Evolutionary conservation across 2,888 invertebrate species (phyloP).

Genomic region (Germaria angustata): DNA sequence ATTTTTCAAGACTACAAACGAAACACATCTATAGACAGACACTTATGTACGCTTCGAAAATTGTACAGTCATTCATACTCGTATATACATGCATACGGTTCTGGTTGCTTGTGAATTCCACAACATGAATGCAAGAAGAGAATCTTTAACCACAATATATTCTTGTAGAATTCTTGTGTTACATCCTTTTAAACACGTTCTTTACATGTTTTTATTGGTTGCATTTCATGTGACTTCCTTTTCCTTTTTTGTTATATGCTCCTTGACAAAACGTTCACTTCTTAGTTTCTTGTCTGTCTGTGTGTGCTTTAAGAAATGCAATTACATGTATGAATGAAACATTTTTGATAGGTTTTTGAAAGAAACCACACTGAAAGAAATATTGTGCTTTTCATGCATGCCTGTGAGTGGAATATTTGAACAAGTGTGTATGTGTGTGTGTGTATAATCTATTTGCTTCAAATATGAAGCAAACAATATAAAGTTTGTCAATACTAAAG

Average conservation of each 20-base stretch:
- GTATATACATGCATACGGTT: neutral
- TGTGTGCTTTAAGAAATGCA: constrained; percentile 42
- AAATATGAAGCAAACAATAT: neutral
- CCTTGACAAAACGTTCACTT: neutral
- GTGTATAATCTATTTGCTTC: no score
- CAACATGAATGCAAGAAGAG: constrained; percentile 54
- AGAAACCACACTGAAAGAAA: constrained; percentile 40
- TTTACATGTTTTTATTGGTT: constrained; percentile 56
- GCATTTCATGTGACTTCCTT: constrained; percentile 40
- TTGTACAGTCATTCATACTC: neutral
- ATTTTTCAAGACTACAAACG: constrained; percentile 37
- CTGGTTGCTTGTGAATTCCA: constrained; percentile 43
- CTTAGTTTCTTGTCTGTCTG: neutral
- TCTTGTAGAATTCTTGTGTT: constrained; percentile 57
- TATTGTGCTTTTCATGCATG: constrained; percentile 11
- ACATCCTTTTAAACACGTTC: constrained; percentile 61
- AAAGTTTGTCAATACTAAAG: neutral
- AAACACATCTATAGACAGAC: neutral
- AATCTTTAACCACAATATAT: constrained; percentile 59
- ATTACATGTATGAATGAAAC: constrained; percentile 57
- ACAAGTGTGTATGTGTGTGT: neutral
- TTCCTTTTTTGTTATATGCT: constrained; percentile 3
- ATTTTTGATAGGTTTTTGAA: constrained; percentile 57
- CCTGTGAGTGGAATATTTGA: constrained; percentile 30
- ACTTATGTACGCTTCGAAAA: neutral